A percentile compares a stretch with the other conserved stretches of the same genome.
These are phyloP conservation scores for Mechanitis mazaeus DNA, from an alignment of 2,888 invertebrate species.

Conservation along the genomic window DNA sequence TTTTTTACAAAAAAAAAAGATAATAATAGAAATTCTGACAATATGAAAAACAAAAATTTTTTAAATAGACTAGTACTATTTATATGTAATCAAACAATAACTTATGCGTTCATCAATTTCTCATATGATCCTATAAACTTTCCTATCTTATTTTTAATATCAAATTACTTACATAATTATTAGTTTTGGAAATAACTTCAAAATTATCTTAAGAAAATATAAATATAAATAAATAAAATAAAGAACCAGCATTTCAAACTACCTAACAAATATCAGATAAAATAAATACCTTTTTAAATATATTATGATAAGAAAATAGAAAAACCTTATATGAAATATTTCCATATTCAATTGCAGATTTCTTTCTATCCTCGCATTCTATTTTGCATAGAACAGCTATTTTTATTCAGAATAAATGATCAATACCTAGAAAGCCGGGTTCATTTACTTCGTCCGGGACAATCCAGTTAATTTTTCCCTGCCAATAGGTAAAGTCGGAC, in stretches of 20 bases:
- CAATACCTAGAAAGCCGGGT: conserved; percentile 42
- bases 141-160: conserved; percentile 27
- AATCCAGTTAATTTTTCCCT: conserved; percentile 69
- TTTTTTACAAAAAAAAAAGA: conserved; percentile 8
- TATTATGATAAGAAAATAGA: conserved; percentile 22
- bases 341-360: conserved; percentile 26
- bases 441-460: conserved; percentile 63
- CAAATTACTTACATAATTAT: conserved; percentile 31
- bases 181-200: conserved; percentile 1
- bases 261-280: not conserved
- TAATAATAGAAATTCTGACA: conserved; percentile 15
- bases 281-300: conserved; percentile 4
- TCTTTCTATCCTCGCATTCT: conserved; percentile 21
- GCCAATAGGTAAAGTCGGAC: conserved; percentile 50
- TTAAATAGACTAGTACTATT: no score
- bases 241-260: not conserved
- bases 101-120: no score
- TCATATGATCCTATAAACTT: conserved; percentile 19
- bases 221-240: not conserved
- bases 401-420: conserved; percentile 43
- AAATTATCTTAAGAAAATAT: not conserved
- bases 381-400: conserved; percentile 32
- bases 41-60: not conserved
- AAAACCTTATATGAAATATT: conserved; percentile 23
- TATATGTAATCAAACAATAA: no score